phyloP scores from a whole-genome alignment of 2,113 vertebrate genomes.

The Machaerirhynchus nigripectus region DNA sequence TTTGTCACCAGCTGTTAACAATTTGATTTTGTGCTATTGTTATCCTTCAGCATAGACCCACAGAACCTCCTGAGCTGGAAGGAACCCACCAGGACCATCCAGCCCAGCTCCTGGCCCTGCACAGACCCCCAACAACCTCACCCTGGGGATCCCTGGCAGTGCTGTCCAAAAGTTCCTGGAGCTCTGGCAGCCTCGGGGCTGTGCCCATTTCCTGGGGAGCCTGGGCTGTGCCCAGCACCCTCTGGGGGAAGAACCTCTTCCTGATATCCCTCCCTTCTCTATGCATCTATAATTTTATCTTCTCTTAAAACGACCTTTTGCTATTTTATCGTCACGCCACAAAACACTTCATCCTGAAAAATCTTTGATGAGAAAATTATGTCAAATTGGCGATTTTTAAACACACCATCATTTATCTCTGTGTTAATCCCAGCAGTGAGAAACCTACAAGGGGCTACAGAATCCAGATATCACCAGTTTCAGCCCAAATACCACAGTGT shows the following conservation, averaged over 20 bases:
- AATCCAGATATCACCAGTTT: not conserved
- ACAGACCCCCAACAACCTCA: not conserved
- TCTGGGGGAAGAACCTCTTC: not conserved
- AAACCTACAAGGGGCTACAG: not conserved
- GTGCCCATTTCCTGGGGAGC: not conserved
- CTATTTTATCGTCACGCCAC: not conserved
- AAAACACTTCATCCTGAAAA: not conserved
- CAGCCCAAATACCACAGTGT: fast-evolving
- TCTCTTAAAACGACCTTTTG: not conserved
- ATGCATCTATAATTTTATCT: not conserved
- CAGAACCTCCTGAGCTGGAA: not conserved
- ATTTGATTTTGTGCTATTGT: not conserved
- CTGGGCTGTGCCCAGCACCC: not conserved
- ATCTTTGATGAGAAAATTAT: not conserved
- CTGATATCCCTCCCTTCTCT: not conserved
- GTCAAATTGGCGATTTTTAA: not conserved
- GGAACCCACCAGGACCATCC: fast-evolving
- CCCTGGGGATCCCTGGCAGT: fast-evolving
- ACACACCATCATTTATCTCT: not conserved
- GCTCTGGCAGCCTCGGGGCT: not conserved
- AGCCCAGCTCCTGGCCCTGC: fast-evolving
- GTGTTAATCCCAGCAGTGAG: not conserved
- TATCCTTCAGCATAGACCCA: not conserved
- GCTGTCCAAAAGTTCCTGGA: fast-evolving
- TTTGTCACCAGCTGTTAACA: not conserved